Evolutionary conservation across 2,888 invertebrate genomes (phyloP).

Genomic region (Lymantria monacha): DNA sequence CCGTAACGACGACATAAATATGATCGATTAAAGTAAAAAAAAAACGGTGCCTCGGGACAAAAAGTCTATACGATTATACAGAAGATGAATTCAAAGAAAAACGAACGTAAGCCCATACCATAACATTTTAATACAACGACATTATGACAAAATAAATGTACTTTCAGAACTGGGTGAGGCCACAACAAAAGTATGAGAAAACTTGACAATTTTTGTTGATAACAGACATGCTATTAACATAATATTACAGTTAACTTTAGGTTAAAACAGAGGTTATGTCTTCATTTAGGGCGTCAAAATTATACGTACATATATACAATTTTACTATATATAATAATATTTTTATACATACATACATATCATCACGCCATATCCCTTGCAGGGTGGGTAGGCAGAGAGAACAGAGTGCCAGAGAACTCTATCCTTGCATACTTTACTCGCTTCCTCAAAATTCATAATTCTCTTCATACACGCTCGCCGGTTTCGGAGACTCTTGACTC

Average conservation of each 20-base stretch:
- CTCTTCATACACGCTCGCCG: no score
- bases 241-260: background rate
- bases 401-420: no score
- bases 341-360: no score
- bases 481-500: no score
- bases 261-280: no score
- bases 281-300: no score
- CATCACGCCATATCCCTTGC: no score
- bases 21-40: background rate
- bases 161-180: background rate
- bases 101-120: background rate
- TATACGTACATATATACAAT: no score
- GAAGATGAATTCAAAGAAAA: slow-evolving; percentile 2
- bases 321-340: no score
- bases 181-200: background rate
- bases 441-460: no score
- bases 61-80: slow-evolving; percentile 1
- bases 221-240: background rate
- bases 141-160: slow-evolving; percentile 3
- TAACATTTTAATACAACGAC: background rate
- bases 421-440: no score
- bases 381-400: no score
- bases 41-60: background rate
- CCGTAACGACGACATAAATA: background rate
- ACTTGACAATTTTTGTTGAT: background rate